Evolutionary conservation across 1,140 invertebrate species (phyloP).

Genomic region (Drosophila orosa): DNA sequence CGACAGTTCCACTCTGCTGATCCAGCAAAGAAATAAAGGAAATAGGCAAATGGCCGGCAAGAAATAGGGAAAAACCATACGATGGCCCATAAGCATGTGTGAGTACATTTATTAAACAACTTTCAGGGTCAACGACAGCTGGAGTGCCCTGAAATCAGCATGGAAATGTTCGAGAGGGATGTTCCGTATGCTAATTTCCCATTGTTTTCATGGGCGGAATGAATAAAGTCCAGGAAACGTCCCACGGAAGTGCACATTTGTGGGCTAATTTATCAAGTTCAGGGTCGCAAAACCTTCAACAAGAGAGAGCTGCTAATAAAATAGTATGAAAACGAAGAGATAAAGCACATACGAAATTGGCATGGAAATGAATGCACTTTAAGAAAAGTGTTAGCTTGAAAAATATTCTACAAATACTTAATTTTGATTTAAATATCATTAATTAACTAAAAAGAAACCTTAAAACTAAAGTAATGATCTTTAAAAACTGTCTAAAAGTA

Average conservation of each 20-base stretch:
- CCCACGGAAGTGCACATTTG: constrained; percentile 17
- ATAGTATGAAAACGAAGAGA: background rate
- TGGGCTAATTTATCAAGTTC: constrained; percentile 43
- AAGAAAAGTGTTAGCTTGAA: background rate
- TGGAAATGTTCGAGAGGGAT: constrained; percentile 25
- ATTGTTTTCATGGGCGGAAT: constrained; percentile 17
- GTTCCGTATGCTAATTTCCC: constrained; percentile 41
- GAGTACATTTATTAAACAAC: constrained; percentile 81
- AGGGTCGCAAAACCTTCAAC: constrained; percentile 22
- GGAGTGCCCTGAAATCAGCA: constrained; percentile 36
- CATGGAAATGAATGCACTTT: constrained; percentile 1
- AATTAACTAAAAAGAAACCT: background rate
- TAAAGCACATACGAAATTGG: background rate
- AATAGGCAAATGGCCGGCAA: constrained; percentile 40
- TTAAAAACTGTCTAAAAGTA: background rate
- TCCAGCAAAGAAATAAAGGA: constrained; percentile 48
- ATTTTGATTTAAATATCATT: background rate
- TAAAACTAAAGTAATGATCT: background rate
- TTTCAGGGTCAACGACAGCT: constrained; percentile 56
- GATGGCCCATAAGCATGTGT: constrained; percentile 63
- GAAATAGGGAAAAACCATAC: constrained; percentile 27
- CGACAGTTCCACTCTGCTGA: constrained; percentile 41
- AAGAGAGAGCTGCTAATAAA: background rate
- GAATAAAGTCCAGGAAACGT: constrained; percentile 25
- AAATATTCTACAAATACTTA: background rate